Evolutionary conservation across 2,797 vertebrate genomes (phyloP).

Genomic region (Lagocephalus sceleratus): DNA sequence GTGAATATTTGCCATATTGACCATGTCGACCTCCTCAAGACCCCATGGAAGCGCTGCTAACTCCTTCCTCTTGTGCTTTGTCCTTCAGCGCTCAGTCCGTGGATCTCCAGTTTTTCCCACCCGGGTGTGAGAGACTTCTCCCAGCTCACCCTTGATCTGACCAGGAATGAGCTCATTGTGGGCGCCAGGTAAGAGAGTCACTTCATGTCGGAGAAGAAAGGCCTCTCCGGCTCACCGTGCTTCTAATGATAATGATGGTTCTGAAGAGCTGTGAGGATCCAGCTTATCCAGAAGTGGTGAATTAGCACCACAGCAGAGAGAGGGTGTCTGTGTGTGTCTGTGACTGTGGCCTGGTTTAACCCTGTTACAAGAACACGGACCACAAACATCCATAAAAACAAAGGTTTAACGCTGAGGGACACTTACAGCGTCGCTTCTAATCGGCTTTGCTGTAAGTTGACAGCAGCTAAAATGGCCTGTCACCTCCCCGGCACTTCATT

Average conservation of each 20-base stretch:
- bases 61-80: neutral
- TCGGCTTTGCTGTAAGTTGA: constrained; percentile 9
- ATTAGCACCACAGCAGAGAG: constrained; percentile 23
- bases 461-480: constrained; percentile 4
- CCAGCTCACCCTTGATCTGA: constrained; percentile 93
- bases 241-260: constrained; percentile 45
- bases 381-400: constrained; percentile 8
- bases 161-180: constrained; percentile 94
- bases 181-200: constrained; percentile 90
- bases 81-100: constrained; percentile 86
- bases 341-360: constrained; percentile 10
- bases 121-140: constrained; percentile 90
- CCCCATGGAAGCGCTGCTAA: no score
- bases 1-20: no score
- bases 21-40: no score
- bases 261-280: constrained; percentile 45
- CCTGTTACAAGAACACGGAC: neutral
- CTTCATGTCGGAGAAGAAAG: constrained; percentile 44
- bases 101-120: constrained; percentile 89
- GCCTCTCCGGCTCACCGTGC: constrained; percentile 39
- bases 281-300: constrained; percentile 32
- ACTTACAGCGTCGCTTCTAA: constrained; percentile 4
- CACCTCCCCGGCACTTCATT: neutral
- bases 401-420: neutral
- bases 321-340: neutral